phyloP scores from a whole-genome alignment of 2,797 vertebrate species.

The Pseudocheirus occidentalis region DNA sequence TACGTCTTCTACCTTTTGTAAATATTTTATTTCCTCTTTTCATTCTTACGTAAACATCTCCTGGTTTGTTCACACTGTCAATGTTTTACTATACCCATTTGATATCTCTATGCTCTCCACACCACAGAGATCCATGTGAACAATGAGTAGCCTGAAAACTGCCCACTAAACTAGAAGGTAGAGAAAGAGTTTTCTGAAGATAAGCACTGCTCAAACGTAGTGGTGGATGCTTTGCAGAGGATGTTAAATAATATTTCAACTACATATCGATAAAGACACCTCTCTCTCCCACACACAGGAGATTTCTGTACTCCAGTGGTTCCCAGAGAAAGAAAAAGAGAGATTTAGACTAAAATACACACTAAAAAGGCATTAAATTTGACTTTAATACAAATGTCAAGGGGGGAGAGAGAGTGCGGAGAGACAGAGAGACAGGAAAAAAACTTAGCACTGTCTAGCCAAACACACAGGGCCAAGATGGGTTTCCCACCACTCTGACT shows the following conservation, averaged over 20 bases:
- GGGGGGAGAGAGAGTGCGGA: not conserved
- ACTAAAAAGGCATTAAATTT: not conserved
- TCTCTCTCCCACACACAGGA: not conserved
- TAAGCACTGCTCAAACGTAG: not conserved
- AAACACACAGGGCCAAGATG: not conserved
- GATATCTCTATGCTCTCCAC: not conserved
- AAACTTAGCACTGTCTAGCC: not conserved
- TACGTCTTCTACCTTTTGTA: not conserved
- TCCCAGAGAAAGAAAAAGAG: not conserved
- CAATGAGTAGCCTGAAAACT: not conserved
- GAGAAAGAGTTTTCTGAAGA: not conserved
- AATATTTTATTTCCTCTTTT: not conserved
- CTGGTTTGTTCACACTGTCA: not conserved
- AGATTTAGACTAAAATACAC: not conserved
- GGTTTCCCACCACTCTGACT: not conserved
- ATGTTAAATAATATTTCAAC: not conserved
- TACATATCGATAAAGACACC: not conserved
- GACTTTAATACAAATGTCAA: not conserved
- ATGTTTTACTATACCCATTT: not conserved
- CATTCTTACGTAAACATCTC: not conserved
- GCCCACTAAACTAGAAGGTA: not conserved
- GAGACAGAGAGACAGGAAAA: not conserved
- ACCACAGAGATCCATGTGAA: not conserved
- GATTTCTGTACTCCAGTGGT: not conserved
- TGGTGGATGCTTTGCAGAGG: not conserved